phyloP scores from a whole-genome alignment of 2,888 invertebrate genomes.

The Autographa pulchrina region DNA sequence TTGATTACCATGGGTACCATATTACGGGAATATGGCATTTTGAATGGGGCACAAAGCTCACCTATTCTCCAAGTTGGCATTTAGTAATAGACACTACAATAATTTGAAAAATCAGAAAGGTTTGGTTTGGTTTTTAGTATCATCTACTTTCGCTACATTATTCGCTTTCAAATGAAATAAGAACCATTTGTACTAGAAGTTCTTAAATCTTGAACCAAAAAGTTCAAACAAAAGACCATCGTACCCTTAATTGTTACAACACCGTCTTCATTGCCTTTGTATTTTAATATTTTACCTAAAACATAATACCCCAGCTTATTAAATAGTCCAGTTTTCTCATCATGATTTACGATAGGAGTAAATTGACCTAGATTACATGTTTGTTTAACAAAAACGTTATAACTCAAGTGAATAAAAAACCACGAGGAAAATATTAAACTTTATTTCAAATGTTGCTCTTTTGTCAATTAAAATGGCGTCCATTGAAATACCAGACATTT shows the following conservation, averaged over 20 bases:
- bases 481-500: background rate
- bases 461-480: background rate
- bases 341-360: constrained; percentile 4
- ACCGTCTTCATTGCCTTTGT: constrained; percentile 1
- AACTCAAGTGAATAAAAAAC: background rate
- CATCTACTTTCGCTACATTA: background rate
- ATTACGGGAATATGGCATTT: too few relatives aligned
- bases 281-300: background rate
- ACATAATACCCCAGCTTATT: background rate
- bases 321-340: constrained; percentile 1
- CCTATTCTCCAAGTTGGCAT: too few relatives aligned
- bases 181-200: background rate
- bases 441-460: background rate
- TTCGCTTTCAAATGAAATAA: background rate
- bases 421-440: background rate
- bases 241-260: background rate
- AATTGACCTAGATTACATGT: background rate
- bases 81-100: too few relatives aligned
- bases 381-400: background rate
- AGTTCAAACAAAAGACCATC: background rate
- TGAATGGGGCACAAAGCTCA: too few relatives aligned
- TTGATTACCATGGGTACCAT: too few relatives aligned
- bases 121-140: too few relatives aligned
- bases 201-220: background rate
- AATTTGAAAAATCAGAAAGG: too few relatives aligned